Base-by-base conservation (phyloP, 2,888 invertebrate species). In the Sympetrum striolatum region DNA sequence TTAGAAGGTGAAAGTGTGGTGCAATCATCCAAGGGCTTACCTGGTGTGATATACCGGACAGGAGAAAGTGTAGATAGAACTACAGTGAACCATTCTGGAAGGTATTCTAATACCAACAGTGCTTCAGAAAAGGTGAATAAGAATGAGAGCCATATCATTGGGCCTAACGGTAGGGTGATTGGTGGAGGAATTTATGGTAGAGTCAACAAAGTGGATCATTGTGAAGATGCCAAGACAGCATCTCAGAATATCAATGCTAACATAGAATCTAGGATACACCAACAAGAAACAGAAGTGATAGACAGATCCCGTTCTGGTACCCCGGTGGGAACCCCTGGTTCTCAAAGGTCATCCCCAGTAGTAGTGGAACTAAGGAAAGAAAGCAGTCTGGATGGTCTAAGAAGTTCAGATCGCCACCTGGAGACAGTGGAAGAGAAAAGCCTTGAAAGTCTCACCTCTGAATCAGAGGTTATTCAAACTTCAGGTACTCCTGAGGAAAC, bases 341-440 rank as follows among this genome's bases (percentile, higher is more conserved):
- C 86, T 22, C 86, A 86, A 14, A 86, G 86, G n/a, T 86, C 86
- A 1, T 86, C 86, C 22, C 86, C 86, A 2, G 86, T 86, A 12
- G 86, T 86, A 10, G 86, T 86, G 31, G 86, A 86, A 25, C 14
- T 86, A 31, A 86, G 86, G 64, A 86, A 86, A 58, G 86, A 86
- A 37, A 86, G 60, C n/a, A 60, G 86, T 86, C 39, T 86, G 86
- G 86, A 86, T 60, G 60, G 60, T 35, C 60, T 86, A 8, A 86
- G 86, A 37, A 37, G 60, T 37, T 22, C 37, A 5, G 86, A 86
- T 14, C 35, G 86, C n/a, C 86, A 86, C 6, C 35, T 86, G 37
- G 86, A 86, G 37, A 86, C 86, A 60, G 86, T 86, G 1, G 86
- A 86, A 60, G 86, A 86, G 58, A 86, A 86, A 37, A 86, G 86